Evolutionary conservation across 2,797 vertebrate genomes (phyloP), one percentile per base, ranked within the genome.

Genomic region (Notolepis coatsorum): DNA sequence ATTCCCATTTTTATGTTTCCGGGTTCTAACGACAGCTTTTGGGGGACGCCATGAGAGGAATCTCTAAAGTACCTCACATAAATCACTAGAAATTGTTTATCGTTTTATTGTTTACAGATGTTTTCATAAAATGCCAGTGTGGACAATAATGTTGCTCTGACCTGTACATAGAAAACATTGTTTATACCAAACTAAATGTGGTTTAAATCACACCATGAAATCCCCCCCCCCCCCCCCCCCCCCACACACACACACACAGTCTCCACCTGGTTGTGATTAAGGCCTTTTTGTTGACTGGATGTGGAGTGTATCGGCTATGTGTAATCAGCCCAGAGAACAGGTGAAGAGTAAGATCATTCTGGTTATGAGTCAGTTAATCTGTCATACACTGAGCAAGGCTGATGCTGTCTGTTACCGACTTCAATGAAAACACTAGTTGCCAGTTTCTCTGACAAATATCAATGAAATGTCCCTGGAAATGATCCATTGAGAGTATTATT

Each of bases 31-130:
- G 50, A 77, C 75, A 61, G 68, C 58, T 70, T 74, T 81, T 75
- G 72, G 80, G 80, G 85, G 79, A 71, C 75, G 15, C 79, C 69
- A 71, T 27, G 73, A 84, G 71, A 66, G 49, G 46, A 82, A 61
- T 84, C 81, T 88, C 79, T 91, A 74, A 92, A 92, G 95, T 95
- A 97, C 96, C 96, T 98, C 96, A 94, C 90, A 83, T 68, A 88
- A 90, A 93, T 95, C 91, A 93, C 93, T 91, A 90, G 77, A 80
- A 39, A 84, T 87, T 68, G 37, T 80, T 51, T 67, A 49, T 75
- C 69, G 79, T 73, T 84, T 87, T 82, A 94, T 93, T 94, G 95
- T 97, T 98, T 97, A 97, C 96, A 96, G 92, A 86, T 91, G 92
- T 90, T 96, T 94, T 84, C 59, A 62, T 80, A 75, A 87, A 77